phyloP scores from a whole-genome alignment of 2,797 vertebrate genomes.

The Brachyalestes nurse region DNA sequence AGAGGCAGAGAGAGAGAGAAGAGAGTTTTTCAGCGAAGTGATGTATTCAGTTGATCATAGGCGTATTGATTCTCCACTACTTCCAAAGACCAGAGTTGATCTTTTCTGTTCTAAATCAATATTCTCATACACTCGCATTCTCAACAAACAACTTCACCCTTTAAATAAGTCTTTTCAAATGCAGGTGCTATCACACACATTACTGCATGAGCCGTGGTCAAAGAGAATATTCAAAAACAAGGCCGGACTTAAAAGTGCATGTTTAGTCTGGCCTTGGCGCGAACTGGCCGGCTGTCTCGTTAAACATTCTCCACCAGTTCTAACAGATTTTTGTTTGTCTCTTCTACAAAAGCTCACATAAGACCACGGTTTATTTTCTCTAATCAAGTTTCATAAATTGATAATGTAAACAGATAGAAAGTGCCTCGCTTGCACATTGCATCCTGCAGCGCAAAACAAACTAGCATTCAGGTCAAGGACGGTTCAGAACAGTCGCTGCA shows the following conservation, averaged over 20 bases:
- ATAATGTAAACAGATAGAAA: conserved; percentile 27
- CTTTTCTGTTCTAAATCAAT: conserved; percentile 41
- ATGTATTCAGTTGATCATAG: conserved; percentile 13
- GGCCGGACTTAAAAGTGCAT: conserved; percentile 50
- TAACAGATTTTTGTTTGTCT: background rate
- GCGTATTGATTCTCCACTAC: conserved; percentile 15
- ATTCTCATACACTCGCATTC: conserved; percentile 61
- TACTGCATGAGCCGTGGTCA: conserved; percentile 43
- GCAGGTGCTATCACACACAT: conserved; percentile 50
- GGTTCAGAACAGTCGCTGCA: background rate
- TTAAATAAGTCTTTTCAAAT: conserved; percentile 61
- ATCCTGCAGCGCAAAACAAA: conserved; percentile 28
- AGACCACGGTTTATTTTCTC: background rate
- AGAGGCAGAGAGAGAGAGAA: background rate
- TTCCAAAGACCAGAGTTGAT: conserved; percentile 10
- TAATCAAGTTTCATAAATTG: conserved; percentile 25
- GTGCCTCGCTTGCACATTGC: background rate
- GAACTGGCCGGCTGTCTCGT: conserved; percentile 9
- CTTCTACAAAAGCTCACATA: background rate
- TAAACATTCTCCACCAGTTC: background rate
- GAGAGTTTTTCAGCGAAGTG: conserved; percentile 20
- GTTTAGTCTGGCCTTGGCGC: conserved; percentile 26
- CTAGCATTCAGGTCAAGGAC: conserved; percentile 31
- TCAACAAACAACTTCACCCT: conserved; percentile 57
- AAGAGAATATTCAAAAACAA: conserved; percentile 57